A percentile compares a stretch with the other conserved stretches of the same genome.
Evolutionary conservation across 1,140 invertebrate species (phyloP).

Genomic region (Eriosoma lanigerum): DNA sequence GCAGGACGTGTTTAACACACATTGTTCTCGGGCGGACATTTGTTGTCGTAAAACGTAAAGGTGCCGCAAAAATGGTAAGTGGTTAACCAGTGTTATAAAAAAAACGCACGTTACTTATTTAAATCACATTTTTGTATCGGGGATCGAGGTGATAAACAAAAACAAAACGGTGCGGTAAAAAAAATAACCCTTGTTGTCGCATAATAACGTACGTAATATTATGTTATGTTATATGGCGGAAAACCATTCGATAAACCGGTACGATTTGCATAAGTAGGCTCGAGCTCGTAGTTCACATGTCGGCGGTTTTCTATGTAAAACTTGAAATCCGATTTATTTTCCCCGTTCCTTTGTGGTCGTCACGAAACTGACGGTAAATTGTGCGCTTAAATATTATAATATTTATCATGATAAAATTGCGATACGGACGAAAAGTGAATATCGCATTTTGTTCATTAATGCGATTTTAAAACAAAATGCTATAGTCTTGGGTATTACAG

Average conservation of each 20-base stretch:
- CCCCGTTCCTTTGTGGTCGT: not conserved
- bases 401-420: too few species aligned
- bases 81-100: too few species aligned
- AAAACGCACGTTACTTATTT: not conserved
- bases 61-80: too few species aligned
- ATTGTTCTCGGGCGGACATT: not conserved
- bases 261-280: slow-evolving; percentile 30
- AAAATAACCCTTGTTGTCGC: not conserved
- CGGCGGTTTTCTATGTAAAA: not conserved
- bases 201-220: too few species aligned
- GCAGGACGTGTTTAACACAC: not conserved
- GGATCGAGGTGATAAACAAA: too few species aligned
- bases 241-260: slow-evolving; percentile 22
- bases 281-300: not conserved
- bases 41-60: too few species aligned
- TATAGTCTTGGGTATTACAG: not conserved
- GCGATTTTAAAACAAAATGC: too few species aligned
- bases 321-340: not conserved
- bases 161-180: not conserved
- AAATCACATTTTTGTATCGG: slow-evolving; percentile 3
- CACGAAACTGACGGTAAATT: not conserved
- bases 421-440: too few species aligned
- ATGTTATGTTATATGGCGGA: not conserved
- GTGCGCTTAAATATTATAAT: too few species aligned
- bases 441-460: not conserved